Base-by-base conservation (phyloP, 2,888 invertebrate species). In the Eucera pruinosa region DNA sequence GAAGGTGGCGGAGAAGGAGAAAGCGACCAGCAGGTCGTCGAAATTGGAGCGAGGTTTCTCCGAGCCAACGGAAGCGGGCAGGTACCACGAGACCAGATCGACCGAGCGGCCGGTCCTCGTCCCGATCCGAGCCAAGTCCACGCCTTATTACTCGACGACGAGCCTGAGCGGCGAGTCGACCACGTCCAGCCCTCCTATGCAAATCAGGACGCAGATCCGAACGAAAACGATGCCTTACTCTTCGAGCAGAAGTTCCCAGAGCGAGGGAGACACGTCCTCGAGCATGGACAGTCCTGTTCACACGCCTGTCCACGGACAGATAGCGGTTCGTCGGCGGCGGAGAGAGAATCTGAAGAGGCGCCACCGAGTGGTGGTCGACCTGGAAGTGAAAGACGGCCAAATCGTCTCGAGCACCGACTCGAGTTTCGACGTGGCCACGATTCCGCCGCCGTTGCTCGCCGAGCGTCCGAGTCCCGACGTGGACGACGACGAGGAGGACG, bases 381-480 rank as follows among this genome's bases (percentile, higher is more conserved):
- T 93, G 30, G 92, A 93, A 78, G 89, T 92, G 0, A 91, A 92
- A 69, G 91, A 92, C 66, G 92, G 92, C 2, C 92, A 91, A 47
- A 91, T 93, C 39, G 88, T 93, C 1, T 92, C 92, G 1, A 92
- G 95, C 69, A 95, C 95, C n/a, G 96, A 96, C 83, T 95, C 95
- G 69, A 94, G 95, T 89, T 95, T 96, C 89, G 96, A 96, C 88
- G 95, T 96, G 23, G 94, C 95, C 41, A 95, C 95, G 30, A 94
- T 96, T 86, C 96, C 96, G n/a, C 96, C 96, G 65, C 96, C 96
- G 65, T 93, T 96, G 81, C 94, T 96, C 87, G 94, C 95, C 66
- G 96, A 96, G 45, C 86, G 83, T 18, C 89, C 89, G 30, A 84
- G 86, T 58, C 83, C 88, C 64, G 82, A 87, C 85, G 95, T 96